Base-by-base conservation (phyloP, 2,113 vertebrate species). In the Notothenia rossii region DNA sequence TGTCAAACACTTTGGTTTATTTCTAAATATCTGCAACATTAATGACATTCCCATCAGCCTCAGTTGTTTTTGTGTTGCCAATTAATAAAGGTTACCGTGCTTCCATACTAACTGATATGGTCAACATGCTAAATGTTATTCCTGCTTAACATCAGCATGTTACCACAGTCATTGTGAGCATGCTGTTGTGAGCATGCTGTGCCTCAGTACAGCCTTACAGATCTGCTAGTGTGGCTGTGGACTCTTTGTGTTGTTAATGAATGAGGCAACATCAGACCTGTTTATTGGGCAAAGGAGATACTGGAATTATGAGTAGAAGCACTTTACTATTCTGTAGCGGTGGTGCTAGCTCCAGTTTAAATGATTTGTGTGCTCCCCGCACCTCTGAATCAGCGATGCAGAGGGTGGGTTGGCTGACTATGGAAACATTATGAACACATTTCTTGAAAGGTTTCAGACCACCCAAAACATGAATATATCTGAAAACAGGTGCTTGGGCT, bases 311-410 rank as follows among this genome's bases (percentile, higher is more conserved):
- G 54, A 75, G 36, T 5, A 40, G 20, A 55, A 33, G 14, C 25
- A 18, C 62, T 83, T 76, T 75, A 59, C 20, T 73, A 60, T 69
- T 75, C 54, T 70, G 67, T 79, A 62, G 33, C 13, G 3, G 65
- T 40, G 15, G 65, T 18, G 51, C 46, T 69, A 72, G 33, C 43
- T 70, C 13, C 40, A 65, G 58, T 69, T 70, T 72, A 66, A 84
- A 84, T 22, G 66, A 77, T 74, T 67, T 75, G 69, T 67, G 63
- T 80, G 73, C 68, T 83, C 77, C 56, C 51, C 78, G 72, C 72
- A 71, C 45, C 36, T 73, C 59, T 70, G 45, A 58, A 61, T 70
- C 50, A 65, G 36, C 22, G 48, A 55, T 33, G 62, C 7, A 29
- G 14, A 60, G 43, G 20, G 45, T 46, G n/a, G 20, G 29, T 13